Base-by-base conservation (phyloP, 2,797 vertebrate genomes). In the Semotilus atromaculatus region DNA sequence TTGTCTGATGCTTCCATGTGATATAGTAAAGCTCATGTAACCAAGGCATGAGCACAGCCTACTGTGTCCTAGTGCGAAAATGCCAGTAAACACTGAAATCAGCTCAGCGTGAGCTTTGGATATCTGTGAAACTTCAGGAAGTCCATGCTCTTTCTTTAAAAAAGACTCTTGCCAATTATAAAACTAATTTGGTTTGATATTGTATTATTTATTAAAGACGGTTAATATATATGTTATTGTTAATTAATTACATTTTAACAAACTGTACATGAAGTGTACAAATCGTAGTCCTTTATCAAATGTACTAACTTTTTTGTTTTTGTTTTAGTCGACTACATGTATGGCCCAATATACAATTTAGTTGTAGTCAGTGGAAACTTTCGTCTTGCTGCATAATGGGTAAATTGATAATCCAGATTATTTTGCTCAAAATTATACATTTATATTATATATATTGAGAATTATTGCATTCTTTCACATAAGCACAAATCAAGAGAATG, bases 81-180 rank as follows among this genome's bases (percentile, higher is more conserved):
- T 45, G 76, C 26, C 16, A 26, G 23, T 60, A 60, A 77, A 60
- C 58, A 55, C 58, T 51, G 21, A 67, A 80, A 80, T 64, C 21
- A 79, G 7, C 64, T 80, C 29, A 38, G 34, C 48, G 4, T 81
- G 66, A 80, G 5, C 45, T 36, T 55, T 53, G 11, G 31, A 29
- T 76, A 19, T 38, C 18, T 64, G 21, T 36, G 23, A 53, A 51
- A 53, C 58, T 23, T 66, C 3, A n/a, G 70, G 26, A 16, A 64
- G 7, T 29, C 68, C 26, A 45, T 45, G 19, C 29, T 1, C 1
- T 53, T 72, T 72, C 14, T 45, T 72, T 26, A 18, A 13, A 26
- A 62, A 72, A 10, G 14, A 45, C 40, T 16, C 0, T 4, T 71
- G 3, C 14, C 13, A 18, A 45, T 48, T 72, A 71, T 26, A 29